Evolutionary conservation across 2,113 vertebrate species (phyloP).

Genomic region (Aramus guarauna): DNA sequence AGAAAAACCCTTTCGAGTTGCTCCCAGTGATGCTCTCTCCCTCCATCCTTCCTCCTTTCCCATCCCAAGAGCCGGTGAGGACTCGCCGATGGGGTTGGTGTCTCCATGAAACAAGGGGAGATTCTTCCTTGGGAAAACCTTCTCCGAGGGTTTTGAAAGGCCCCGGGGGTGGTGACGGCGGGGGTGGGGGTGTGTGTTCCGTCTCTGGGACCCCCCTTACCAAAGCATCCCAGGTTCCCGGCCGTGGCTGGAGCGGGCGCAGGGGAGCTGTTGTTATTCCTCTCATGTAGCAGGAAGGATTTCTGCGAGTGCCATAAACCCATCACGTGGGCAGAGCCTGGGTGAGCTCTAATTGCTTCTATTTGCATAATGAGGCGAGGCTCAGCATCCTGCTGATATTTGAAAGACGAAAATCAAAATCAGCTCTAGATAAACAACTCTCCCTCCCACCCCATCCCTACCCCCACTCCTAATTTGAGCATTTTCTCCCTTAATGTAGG

Average conservation of each 20-base stretch:
- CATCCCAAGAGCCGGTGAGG: not conserved
- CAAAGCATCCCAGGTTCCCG: not conserved
- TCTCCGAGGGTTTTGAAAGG: not conserved
- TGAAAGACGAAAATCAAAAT: conserved; percentile 51
- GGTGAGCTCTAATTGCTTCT: conserved; percentile 69
- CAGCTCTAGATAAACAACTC: conserved; percentile 42
- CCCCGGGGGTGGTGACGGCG: fast-evolving
- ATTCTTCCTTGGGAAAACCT: not conserved
- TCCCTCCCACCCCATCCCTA: not conserved
- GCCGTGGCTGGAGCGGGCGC: not conserved
- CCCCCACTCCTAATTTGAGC: not conserved
- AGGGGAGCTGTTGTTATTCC: conserved; percentile 43
- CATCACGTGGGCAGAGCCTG: conserved; percentile 51
- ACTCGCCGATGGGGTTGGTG: not conserved
- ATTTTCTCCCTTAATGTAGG: not conserved
- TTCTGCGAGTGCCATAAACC: conserved; percentile 50
- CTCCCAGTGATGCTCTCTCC: not conserved
- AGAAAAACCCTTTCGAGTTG: not conserved
- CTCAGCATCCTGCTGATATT: conserved; percentile 61
- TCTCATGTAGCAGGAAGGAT: conserved; percentile 55
- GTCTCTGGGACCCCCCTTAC: not conserved
- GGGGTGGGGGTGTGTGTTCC: not conserved
- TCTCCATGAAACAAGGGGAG: not conserved
- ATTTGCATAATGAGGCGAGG: conserved; percentile 67
- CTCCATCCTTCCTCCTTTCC: not conserved